These are phyloP conservation scores for Atrina japonica DNA, from an alignment of 2,888 invertebrate species.

Conservation along the genomic window DNA sequence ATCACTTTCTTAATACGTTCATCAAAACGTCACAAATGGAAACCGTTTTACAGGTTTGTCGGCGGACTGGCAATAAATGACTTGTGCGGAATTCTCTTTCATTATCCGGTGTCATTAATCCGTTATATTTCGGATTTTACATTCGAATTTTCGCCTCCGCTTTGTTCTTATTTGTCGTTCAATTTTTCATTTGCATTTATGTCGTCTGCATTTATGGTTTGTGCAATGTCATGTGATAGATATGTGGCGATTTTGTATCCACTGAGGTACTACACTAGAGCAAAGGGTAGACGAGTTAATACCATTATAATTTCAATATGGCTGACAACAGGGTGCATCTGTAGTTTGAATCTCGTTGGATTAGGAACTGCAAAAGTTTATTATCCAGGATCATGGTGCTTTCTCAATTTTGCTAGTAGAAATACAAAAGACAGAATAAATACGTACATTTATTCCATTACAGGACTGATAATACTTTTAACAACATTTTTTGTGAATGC, in stretches of 20 bases:
- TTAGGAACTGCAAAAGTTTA: constrained; percentile 7
- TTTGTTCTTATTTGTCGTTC: constrained; percentile 9
- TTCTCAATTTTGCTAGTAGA: constrained; percentile 13
- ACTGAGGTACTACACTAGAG: neutral
- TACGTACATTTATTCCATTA: constrained; percentile 23
- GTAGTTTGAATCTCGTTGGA: neutral
- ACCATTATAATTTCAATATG: neutral
- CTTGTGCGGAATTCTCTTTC: constrained; percentile 5
- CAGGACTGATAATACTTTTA: constrained; percentile 5
- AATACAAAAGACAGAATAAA: neutral
- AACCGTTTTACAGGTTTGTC: constrained; percentile 13
- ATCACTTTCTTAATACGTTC: constrained; percentile 7
- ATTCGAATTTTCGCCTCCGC: constrained; percentile 8
- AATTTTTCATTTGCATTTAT: constrained; percentile 21
- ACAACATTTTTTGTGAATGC: constrained; percentile 2
- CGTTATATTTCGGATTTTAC: constrained; percentile 19
- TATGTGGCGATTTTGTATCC: constrained; percentile 14
- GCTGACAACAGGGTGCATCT: neutral
- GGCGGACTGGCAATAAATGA: constrained; percentile 16
- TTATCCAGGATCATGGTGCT: constrained; percentile 27
- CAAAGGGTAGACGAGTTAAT: neutral
- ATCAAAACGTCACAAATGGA: constrained; percentile 23
- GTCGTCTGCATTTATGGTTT: constrained; percentile 20
- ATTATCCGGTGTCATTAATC: constrained; percentile 14
- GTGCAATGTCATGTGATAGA: constrained; percentile 19